phyloP scores from a whole-genome alignment of 2,888 invertebrate species.

The Epirrita christyi region DNA sequence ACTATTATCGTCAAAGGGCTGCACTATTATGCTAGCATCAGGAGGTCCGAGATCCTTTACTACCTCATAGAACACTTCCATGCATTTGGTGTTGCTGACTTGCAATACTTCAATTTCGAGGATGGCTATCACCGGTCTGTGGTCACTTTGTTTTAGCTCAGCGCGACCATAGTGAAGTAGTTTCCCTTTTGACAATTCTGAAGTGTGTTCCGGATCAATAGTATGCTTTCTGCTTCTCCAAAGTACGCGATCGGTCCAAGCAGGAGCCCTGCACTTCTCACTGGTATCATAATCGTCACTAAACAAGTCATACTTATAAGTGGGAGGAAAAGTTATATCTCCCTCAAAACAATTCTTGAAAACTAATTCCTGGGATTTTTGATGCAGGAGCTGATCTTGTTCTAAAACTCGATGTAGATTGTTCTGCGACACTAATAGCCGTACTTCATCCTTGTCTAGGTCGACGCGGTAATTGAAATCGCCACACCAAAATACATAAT shows the following conservation, averaged over 20 bases:
- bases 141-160: constrained; percentile 98
- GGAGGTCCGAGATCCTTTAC: constrained; percentile 96
- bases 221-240: constrained; percentile 93
- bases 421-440: constrained; percentile 90
- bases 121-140: constrained; percentile 97
- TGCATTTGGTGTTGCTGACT: constrained; percentile 91
- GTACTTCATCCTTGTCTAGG: constrained; percentile 97
- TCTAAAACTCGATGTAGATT: constrained; percentile 91
- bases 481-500: constrained; percentile 99
- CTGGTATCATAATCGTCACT: constrained; percentile 99
- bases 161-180: constrained; percentile 96
- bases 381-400: constrained; percentile 94
- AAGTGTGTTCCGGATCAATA: constrained; percentile 86
- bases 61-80: constrained; percentile 93
- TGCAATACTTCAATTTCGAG: constrained; percentile 94
- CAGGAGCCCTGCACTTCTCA: constrained; percentile 98
- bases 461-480: constrained; percentile 99
- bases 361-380: constrained; percentile 91
- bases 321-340: constrained; percentile 95
- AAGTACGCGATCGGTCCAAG: constrained; percentile 99
- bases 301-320: constrained; percentile 99
- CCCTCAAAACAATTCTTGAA: constrained; percentile 98
- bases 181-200: constrained; percentile 91
- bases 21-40: constrained; percentile 95
- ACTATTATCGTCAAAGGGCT: constrained; percentile 65